These are phyloP conservation scores for Cricetomys ansorgei DNA, from an alignment of 2,113 vertebrate genomes.

Conservation along the genomic window DNA sequence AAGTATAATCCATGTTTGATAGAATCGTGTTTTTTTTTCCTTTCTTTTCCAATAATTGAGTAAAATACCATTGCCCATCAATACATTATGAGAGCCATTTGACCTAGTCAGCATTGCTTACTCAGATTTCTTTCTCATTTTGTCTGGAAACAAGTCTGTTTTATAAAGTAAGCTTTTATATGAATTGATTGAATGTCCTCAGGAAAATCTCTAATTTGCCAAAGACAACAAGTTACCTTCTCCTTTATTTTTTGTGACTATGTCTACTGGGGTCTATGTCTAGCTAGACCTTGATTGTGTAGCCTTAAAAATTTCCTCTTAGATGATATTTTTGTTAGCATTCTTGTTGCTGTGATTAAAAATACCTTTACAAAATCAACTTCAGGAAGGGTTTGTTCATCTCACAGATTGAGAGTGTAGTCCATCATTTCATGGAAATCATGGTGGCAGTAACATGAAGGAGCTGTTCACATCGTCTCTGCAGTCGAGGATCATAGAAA, in stretches of 20 bases:
- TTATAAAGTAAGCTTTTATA: not conserved
- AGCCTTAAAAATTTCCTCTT: not conserved
- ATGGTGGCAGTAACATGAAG: not conserved
- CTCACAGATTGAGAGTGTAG: no score
- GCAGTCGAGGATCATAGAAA: not conserved
- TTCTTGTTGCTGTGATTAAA: not conserved
- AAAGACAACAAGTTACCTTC: not conserved
- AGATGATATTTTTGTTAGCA: not conserved
- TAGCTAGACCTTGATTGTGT: not conserved
- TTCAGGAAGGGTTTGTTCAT: not conserved
- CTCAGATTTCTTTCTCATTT: not conserved
- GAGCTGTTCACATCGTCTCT: not conserved
- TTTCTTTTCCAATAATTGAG: not conserved
- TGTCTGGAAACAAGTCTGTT: not conserved
- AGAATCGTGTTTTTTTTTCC: not conserved
- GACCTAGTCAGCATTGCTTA: not conserved
- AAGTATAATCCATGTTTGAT: not conserved
- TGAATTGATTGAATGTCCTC: not conserved
- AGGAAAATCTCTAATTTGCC: not conserved
- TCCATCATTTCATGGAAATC: not conserved
- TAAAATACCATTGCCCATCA: not conserved
- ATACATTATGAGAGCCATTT: not conserved
- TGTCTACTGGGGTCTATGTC: not conserved
- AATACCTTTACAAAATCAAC: not conserved
- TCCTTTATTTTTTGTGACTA: not conserved